Conservation (phyloP, 1,140 invertebrate species). For the Hylyphantes graminicola region DNA sequence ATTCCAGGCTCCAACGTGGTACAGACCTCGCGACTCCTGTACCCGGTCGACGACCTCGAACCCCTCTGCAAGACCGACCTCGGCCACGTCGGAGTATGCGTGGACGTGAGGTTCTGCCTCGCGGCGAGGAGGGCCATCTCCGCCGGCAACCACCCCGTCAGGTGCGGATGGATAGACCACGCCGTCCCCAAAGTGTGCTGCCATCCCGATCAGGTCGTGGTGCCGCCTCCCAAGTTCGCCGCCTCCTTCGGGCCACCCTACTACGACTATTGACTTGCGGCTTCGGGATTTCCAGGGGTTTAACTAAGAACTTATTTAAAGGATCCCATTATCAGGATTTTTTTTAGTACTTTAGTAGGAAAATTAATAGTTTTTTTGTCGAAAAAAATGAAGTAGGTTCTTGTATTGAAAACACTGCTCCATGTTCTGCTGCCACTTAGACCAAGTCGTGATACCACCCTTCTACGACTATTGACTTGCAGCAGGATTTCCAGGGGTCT, state of each 20-base stretch:
- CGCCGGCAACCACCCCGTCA: slow-evolving; percentile 16
- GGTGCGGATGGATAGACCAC: slow-evolving; percentile 49
- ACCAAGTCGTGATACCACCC: no score
- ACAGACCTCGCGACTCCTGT: slow-evolving; percentile 16
- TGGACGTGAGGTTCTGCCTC: slow-evolving; percentile 30
- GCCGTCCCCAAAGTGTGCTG: slow-evolving; percentile 43
- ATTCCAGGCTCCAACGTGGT: slow-evolving; percentile 21
- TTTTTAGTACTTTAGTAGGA: no score
- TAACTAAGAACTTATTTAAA: not conserved
- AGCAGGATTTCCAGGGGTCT: no score
- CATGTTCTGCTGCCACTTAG: no score
- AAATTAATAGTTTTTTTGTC: not conserved
- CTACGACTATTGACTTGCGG: no score
- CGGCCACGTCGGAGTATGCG: slow-evolving; percentile 2
- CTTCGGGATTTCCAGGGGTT: no score
- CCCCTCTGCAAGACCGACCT: slow-evolving; percentile 34
- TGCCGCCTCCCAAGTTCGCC: slow-evolving; percentile 10
- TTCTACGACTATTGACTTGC: no score
- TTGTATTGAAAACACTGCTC: no score
- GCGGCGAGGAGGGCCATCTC: slow-evolving; percentile 17
- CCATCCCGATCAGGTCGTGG: slow-evolving; percentile 46
- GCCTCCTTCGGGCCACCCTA: slow-evolving; percentile 1
- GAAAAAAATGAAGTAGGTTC: no score
- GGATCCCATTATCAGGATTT: not conserved
- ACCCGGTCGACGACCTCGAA: not conserved